These are phyloP conservation scores for Oryzias melastigma DNA, from an alignment of 2,113 vertebrate species.

Conservation along the genomic window DNA sequence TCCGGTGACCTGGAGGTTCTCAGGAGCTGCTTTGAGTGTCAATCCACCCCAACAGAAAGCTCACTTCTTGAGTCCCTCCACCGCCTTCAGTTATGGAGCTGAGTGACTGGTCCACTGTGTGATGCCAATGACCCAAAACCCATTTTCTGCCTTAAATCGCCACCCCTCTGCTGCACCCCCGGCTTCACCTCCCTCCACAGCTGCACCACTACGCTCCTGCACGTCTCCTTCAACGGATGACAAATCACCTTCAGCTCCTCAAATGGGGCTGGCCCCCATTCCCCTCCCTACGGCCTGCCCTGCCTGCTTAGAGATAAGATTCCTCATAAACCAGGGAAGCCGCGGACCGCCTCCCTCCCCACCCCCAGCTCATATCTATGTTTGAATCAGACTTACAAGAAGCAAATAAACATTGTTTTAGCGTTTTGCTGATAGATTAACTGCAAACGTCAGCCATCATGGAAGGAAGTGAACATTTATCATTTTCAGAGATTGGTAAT, in stretches of 20 bases:
- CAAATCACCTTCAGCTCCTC: constrained; percentile 56
- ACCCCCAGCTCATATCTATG: constrained; percentile 46
- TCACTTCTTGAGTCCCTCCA: constrained; percentile 27
- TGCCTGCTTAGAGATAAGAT: constrained; percentile 56
- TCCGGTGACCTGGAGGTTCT: constrained; percentile 20
- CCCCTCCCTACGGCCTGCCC: constrained; percentile 47
- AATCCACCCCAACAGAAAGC: constrained; percentile 11
- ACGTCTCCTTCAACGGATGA: constrained; percentile 52
- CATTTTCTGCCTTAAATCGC: constrained; percentile 65
- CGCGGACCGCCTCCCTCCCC: constrained; percentile 20
- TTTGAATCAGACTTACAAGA: constrained; percentile 62
- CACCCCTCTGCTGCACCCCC: constrained; percentile 37
- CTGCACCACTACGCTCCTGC: constrained; percentile 49
- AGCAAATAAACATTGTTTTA: constrained; percentile 60
- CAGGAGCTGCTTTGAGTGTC: constrained; percentile 7
- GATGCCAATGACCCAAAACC: constrained; percentile 71
- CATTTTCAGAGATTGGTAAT: constrained; percentile 2
- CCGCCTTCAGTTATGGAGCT: constrained; percentile 47
- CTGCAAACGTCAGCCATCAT: constrained; percentile 47
- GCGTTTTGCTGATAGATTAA: constrained; percentile 53
- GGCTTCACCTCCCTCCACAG: constrained; percentile 27
- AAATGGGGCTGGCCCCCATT: constrained; percentile 32
- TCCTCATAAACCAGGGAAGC: constrained; percentile 54
- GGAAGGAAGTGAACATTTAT: constrained; percentile 55
- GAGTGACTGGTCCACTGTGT: constrained; percentile 75